These are phyloP conservation scores for Pipa parva DNA, from an alignment of 2,113 vertebrate genomes.

Conservation along the genomic window DNA sequence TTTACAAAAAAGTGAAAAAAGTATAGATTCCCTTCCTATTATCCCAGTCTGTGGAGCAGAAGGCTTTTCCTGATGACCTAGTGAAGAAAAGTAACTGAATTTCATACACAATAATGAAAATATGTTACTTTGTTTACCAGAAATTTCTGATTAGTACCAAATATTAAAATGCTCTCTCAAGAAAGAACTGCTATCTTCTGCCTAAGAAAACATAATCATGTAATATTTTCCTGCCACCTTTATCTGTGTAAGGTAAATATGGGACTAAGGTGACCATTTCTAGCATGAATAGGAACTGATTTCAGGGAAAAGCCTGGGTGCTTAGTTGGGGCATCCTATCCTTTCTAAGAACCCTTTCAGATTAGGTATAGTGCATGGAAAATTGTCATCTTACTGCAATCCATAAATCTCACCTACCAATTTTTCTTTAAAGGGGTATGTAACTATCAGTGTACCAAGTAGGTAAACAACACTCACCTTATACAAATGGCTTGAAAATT, in stretches of 20 bases:
- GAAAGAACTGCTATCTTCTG: no score
- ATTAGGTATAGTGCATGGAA: constrained; percentile 97
- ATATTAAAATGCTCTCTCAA: no score
- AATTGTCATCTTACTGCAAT: constrained; percentile 95
- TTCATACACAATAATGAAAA: no score
- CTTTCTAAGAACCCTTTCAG: constrained; percentile 90
- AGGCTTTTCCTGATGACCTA: no score
- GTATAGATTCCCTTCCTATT: no score
- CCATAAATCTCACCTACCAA: constrained; percentile 97
- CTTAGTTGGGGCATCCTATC: constrained; percentile 92
- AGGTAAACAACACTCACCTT: constrained; percentile 99
- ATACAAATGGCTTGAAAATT: constrained; percentile 98
- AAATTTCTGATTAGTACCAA: no score
- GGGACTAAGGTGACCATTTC: constrained; percentile 81
- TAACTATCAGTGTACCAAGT: constrained; percentile 98
- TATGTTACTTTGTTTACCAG: no score
- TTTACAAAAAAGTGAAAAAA: no score
- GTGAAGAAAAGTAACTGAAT: no score
- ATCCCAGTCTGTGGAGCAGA: no score
- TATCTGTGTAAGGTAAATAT: constrained; percentile 87
- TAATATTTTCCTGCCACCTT: no score
- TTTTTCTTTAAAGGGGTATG: constrained; percentile 98
- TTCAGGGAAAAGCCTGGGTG: constrained; percentile 86
- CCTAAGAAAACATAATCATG: no score
- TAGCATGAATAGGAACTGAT: constrained; percentile 92